Evolutionary conservation across 2,113 vertebrate genomes (phyloP).

Genomic region (cattle (Bos taurus)): DNA sequence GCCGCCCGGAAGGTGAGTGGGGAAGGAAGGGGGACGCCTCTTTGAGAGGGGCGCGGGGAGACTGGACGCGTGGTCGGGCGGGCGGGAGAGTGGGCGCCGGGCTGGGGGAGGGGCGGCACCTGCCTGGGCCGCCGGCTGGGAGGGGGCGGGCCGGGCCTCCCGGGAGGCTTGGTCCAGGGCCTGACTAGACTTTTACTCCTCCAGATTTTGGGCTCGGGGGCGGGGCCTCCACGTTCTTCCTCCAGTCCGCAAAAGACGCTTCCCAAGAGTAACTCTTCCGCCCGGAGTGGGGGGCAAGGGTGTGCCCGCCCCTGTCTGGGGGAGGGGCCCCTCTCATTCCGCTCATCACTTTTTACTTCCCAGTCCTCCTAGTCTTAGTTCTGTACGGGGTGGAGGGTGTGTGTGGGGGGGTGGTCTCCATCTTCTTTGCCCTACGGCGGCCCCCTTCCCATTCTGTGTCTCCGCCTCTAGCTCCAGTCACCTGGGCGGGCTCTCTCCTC

Average conservation of each 20-base stretch:
- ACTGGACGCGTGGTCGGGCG: neutral
- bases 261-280: slow-evolving; percentile 55
- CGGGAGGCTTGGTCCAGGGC: slow-evolving; percentile 30
- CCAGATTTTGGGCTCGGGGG: slow-evolving; percentile 23
- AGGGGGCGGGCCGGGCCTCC: neutral
- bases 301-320: slow-evolving; percentile 7
- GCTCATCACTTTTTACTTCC: neutral
- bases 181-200: slow-evolving; percentile 20
- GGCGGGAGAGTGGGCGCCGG: slow-evolving; percentile 1
- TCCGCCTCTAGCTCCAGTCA: slow-evolving; percentile 47
- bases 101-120: slow-evolving; percentile 67
- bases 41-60: neutral
- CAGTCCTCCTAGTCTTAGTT: neutral
- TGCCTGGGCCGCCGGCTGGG: slow-evolving; percentile 42
- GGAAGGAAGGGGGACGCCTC: neutral
- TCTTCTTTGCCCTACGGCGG: slow-evolving; percentile 17
- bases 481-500: slow-evolving; percentile 52
- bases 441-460: neutral
- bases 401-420: neutral
- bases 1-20: slow-evolving; percentile 57
- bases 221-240: slow-evolving; percentile 47
- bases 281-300: neutral
- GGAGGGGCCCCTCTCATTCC: neutral
- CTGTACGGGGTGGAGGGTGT: neutral
- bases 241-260: neutral